Evolutionary conservation across 2,888 invertebrate species (phyloP), one percentile per base, ranked within the genome.

Genomic region (Blera fallax): DNA sequence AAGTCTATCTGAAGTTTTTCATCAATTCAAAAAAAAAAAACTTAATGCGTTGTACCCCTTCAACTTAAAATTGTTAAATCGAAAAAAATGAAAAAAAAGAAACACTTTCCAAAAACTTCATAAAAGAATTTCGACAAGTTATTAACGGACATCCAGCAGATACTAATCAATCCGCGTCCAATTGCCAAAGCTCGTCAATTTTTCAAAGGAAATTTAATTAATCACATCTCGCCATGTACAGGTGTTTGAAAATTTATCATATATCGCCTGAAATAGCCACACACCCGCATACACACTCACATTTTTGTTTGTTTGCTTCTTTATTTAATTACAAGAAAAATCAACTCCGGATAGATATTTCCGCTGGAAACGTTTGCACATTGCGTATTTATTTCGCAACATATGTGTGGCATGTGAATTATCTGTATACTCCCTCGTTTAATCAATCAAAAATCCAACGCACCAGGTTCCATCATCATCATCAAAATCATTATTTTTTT

Each of bases 401-500:
- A 27, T 45, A 2, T 70, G 45, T 65, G 18, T 45, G 52, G 27
- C 21, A 60, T 78, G 43, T 64, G 72, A 77, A 62, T 56, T 73
- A 78, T 60, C 70, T 77, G 29, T 8, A 40, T 6, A 14, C 43
- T 72, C 52, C 60, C 58, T 34, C 37, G 37, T 16, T 29, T 62
- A 83, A 83, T 83, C 83, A 78, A 83, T 78, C 83, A 83, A 37
- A 62, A 54, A 64, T 56, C 32, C 43, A 21, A 45, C 24, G 37
- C 34, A 18, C 16, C 29, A 72, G 52, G 10, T 62, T 69, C 56
- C 64, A 64, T 48, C 78, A 40, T 73, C 37, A 73, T 64, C 43
- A 72, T 72, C 54, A 64, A 58, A 78, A 69, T 62, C 45, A 73
- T 73, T n/a, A n/a, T n/a, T n/a, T n/a, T n/a, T n/a, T n/a, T 37